phyloP scores from a whole-genome alignment of 2,888 invertebrate genomes.

The Dexiosoma caninum region DNA sequence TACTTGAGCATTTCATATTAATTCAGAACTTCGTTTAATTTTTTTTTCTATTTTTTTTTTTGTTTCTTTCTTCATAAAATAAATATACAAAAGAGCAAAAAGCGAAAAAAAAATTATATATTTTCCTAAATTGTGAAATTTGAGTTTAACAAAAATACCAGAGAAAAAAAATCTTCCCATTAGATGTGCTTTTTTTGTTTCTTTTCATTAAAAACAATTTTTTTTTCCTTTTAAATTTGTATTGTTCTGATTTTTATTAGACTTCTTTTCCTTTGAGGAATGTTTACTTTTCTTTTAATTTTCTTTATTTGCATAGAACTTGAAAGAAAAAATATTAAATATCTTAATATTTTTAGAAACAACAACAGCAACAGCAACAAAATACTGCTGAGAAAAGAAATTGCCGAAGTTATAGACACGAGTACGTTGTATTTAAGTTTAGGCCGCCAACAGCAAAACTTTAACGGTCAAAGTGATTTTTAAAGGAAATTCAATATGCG shows the following conservation, averaged over 20 bases:
- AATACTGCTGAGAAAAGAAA: no score
- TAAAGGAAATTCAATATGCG: neutral
- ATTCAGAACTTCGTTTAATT: constrained; percentile 40
- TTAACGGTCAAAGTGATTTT: no score
- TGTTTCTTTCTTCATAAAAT: constrained; percentile 42
- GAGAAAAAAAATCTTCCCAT: constrained; percentile 44
- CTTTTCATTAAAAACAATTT: neutral
- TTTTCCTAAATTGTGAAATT: constrained; percentile 55
- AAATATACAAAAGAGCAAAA: constrained; percentile 48
- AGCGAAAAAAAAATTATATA: neutral
- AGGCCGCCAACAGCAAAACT: neutral
- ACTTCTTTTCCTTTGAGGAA: constrained; percentile 53
- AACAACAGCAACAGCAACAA: no score
- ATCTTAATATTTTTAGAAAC: constrained; percentile 1
- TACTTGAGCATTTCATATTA: constrained; percentile 54
- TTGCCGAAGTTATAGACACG: neutral
- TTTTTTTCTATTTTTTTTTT: no score
- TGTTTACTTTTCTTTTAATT: constrained; percentile 51
- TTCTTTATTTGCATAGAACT: constrained; percentile 45
- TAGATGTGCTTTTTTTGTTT: constrained; percentile 23
- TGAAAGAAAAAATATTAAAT: constrained; percentile 37
- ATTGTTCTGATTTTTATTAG: constrained; percentile 48
- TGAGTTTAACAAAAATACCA: constrained; percentile 43
- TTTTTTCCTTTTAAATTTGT: constrained; percentile 34
- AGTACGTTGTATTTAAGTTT: no score